Conservation (phyloP, 1,140 invertebrate genomes). For the Caenorhabditis inopinata region DNA sequence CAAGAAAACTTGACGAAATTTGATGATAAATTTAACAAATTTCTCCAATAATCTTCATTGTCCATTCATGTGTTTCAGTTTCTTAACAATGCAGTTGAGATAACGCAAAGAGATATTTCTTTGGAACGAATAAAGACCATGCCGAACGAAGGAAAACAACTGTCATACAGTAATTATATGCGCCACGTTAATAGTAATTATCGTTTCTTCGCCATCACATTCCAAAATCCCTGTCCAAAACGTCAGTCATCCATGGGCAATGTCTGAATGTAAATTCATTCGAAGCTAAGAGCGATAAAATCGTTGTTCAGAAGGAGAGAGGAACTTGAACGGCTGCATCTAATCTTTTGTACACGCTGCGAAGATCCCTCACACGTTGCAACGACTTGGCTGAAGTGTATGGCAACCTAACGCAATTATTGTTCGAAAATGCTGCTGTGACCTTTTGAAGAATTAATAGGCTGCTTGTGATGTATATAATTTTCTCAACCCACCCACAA, state of each 20-base stretch:
- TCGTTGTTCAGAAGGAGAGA: neutral
- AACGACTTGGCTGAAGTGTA: neutral
- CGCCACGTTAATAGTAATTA: no score
- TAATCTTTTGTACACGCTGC: constrained; percentile 3
- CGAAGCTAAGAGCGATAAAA: neutral
- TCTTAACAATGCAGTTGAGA: no score
- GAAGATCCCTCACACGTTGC: neutral
- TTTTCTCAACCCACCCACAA: neutral
- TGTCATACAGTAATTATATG: no score
- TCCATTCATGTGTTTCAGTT: no score
- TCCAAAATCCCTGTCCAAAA: constrained; percentile 6
- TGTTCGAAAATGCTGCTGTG: neutral
- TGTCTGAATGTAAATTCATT: neutral
- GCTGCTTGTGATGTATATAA: constrained; percentile 5
- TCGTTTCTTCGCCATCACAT: neutral
- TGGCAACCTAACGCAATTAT: neutral
- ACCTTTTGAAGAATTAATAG: constrained; percentile 18
- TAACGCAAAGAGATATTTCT: no score
- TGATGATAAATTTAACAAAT: no score
- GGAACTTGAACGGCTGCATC: neutral
- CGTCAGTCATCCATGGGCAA: neutral
- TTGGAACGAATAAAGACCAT: no score
- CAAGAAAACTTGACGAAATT: no score
- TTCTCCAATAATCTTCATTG: no score
- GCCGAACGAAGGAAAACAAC: neutral